Evolutionary conservation across 1,140 invertebrate genomes (phyloP), one percentile per base, ranked within the genome.

Genomic region (Bicyclus anynana): DNA sequence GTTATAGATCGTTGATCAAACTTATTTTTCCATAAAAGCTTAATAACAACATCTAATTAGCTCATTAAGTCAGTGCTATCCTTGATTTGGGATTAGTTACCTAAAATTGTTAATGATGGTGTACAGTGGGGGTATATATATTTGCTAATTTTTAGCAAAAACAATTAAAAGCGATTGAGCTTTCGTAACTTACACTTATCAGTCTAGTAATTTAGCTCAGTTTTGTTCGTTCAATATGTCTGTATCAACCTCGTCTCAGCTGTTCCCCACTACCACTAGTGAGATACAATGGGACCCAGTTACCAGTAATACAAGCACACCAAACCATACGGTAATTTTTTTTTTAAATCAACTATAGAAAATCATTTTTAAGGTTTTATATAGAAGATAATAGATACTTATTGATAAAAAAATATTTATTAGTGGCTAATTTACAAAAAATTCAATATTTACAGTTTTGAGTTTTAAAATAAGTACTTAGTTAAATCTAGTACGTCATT

Each of bases 71-170:
- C 56, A 18, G 35, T 55, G 40, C 40, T 59, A 64, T 63, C 44
- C 61, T 66, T 62, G 35, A 40, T 40, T 40, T 40, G 16, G 37
- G 37, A 40, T 17, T 40, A 17, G 0, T 7, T 7, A 33, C 23
- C 23, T 23, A 23, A 44, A 42, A 27, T 59, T 29, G 38, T 51
- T 72, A 69, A 62, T 61, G 59, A 69, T 33, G 26, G 33, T 12
- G 23, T 56, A 59, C 12, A 59, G 58, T 62, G 46, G 64, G 62
- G 62, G 53, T 59, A 53, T 67, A 69, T 79, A 79, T 73, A 74
- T 48, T 52, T 56, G 35, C 53, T 56, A 62, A 56, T 54, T 62
- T 68, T 53, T 53, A 59, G 54, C 21, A 47, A 38, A 57, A 67
- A 35, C 48, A 60, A 65, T 74, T 62, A 79, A 67, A 69, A 38